Evolutionary conservation across 2,888 invertebrate species (phyloP).

Genomic region (Aricia artaxerxes): DNA sequence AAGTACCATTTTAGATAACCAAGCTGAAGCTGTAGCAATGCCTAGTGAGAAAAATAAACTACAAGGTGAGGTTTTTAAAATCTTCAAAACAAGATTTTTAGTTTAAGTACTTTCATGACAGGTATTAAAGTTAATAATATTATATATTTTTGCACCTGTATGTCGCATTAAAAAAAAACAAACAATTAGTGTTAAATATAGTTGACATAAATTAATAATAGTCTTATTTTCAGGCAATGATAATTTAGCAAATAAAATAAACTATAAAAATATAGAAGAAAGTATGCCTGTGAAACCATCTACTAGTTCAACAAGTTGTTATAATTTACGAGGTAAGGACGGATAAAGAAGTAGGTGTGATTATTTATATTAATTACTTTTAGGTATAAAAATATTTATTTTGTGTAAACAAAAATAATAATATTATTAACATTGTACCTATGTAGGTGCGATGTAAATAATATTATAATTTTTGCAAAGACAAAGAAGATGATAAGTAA

Average conservation of each 20-base stretch:
- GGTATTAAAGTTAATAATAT: conserved; percentile 1
- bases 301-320: conserved; percentile 30
- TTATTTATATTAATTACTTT: not conserved
- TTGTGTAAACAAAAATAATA: conserved; percentile 16
- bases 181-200: conserved; percentile 26
- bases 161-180: conserved; percentile 21
- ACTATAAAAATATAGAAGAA: conserved; percentile 29
- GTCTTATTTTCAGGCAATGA: conserved; percentile 22
- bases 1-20: conserved; percentile 31
- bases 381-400: conserved; percentile 7
- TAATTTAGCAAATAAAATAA: conserved; percentile 32
- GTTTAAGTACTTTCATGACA: conserved; percentile 2
- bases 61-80: conserved; percentile 33
- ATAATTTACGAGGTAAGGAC: conserved; percentile 33
- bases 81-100: conserved; percentile 22
- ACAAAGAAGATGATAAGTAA: conserved; percentile 29
- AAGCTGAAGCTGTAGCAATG: conserved; percentile 22
- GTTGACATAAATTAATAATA: conserved; percentile 4
- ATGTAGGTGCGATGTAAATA: conserved; percentile 9
- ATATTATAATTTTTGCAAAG: conserved; percentile 14
- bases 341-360: conserved; percentile 31
- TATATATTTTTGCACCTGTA: conserved; percentile 21
- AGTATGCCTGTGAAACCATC: conserved; percentile 30
- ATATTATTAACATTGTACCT: conserved; percentile 11
- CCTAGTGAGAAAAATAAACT: conserved; percentile 31